Base-by-base conservation (phyloP, 2,797 vertebrate genomes). In the Anguilla megastoma region DNA sequence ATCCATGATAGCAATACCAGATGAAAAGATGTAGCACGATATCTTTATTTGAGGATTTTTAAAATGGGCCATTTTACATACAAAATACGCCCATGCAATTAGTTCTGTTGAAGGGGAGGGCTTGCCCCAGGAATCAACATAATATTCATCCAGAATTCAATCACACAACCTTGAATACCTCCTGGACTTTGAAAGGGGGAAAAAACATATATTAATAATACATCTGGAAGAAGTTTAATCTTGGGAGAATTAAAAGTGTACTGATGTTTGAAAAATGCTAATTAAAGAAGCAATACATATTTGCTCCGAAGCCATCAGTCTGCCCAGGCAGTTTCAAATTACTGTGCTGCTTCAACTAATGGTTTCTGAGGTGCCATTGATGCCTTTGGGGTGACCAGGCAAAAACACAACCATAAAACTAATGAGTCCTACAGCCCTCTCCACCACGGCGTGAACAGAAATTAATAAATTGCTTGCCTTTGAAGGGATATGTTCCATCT, bases 321-420 rank as follows among this genome's bases (percentile, higher is more conserved):
- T 87, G 63, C 87, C 91, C 91, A 94, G 94, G 92, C 94, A 94
- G 93, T 92, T 95, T 95, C 90, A 95, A 93, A 95, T 91, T 93
- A 93, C 90, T 90, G 88, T 27, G 6, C 92, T 89, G 58, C 91
- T 89, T 93, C 91, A 0, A 0, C 93, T 96, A 96, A 95, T 94
- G 95, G 94, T 95, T 95, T 96, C 94, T 93, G 92, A 95, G 95
- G 93, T 94, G 94, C 95, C 30, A 84, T 86, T 90, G 91, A 92
- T 92, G 91, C 89, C 92, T 95, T 74, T 87, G 91, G 94, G 92
- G 90, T 91, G 91, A 90, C 90, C 90, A 93, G 92, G 92, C 91
- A 27, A 84, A 95, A 93, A 95, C 92, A 18, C 90, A 90, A 93
- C 92, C 89, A 90, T 93, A 95, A 95, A 95, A 93, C 91, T 95